phyloP scores from a whole-genome alignment of 2,797 vertebrate genomes.

The Pantherophis vulpinus region DNA sequence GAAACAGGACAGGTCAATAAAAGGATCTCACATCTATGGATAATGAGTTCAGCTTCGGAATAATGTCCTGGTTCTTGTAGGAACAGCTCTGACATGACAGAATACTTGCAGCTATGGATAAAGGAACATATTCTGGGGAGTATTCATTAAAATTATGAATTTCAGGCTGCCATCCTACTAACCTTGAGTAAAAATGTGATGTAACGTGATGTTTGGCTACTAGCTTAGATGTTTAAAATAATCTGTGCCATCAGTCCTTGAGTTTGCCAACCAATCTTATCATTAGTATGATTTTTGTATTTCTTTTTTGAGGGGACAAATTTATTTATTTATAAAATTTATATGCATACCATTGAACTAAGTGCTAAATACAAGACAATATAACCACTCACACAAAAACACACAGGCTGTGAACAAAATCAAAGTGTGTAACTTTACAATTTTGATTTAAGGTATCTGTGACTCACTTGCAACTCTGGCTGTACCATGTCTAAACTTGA shows the following conservation, averaged over 20 bases:
- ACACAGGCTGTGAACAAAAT: not conserved
- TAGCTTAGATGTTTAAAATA: not conserved
- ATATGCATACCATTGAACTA: not conserved
- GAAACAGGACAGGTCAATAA: slow-evolving; percentile 45
- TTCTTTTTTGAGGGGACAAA: not conserved
- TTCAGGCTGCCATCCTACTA: slow-evolving; percentile 6
- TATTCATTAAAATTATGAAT: slow-evolving; percentile 34
- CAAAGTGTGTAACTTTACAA: not conserved
- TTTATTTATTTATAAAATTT: not conserved
- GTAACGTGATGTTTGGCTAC: not conserved
- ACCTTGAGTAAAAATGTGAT: not conserved
- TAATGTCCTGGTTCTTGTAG: slow-evolving; percentile 56
- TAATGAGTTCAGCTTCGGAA: slow-evolving; percentile 60
- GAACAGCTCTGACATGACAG: slow-evolving; percentile 18
- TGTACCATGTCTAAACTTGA: not conserved
- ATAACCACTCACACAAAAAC: not conserved
- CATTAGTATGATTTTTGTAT: not conserved
- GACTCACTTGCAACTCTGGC: not conserved
- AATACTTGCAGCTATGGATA: slow-evolving; percentile 28
- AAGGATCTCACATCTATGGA: slow-evolving; percentile 44
- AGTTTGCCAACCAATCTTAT: not conserved
- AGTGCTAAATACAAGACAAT: not conserved
- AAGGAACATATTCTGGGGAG: slow-evolving; percentile 17
- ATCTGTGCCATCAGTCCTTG: not conserved
- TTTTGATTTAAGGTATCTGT: not conserved